A percentile compares a stretch with the other conserved stretches of the same genome.
Evolutionary conservation across 2,888 invertebrate species (phyloP).

Genomic region (Podotricha telesiphe): DNA sequence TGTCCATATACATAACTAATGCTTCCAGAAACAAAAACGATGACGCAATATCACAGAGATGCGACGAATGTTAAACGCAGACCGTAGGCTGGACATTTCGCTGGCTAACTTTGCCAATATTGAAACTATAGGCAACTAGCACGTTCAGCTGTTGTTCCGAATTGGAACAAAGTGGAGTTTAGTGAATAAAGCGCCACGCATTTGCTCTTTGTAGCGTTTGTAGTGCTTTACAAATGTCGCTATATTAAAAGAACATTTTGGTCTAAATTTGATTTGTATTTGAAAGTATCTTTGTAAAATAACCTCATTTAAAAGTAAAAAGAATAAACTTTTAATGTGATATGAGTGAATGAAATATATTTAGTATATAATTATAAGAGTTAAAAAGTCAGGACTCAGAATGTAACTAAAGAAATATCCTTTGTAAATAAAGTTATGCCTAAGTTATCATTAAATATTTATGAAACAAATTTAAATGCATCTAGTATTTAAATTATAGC

Average conservation of each 20-base stretch:
- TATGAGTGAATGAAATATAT: no score
- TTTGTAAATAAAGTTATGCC: neutral
- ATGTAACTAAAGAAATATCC: no score
- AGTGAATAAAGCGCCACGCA: slow-evolving; percentile 30
- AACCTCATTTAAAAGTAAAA: neutral
- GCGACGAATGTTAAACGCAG: slow-evolving; percentile 41
- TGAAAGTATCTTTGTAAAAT: neutral
- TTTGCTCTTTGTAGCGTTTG: slow-evolving; percentile 25
- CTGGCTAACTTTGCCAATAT: slow-evolving; percentile 52
- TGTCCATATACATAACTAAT: neutral
- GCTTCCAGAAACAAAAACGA: slow-evolving; percentile 11
- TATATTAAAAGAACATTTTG: neutral
- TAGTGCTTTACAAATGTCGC: neutral
- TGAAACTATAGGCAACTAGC: slow-evolving; percentile 46
- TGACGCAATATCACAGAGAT: slow-evolving; percentile 26
- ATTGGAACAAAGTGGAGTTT: slow-evolving; percentile 37
- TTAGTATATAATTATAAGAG: no score
- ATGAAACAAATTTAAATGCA: neutral
- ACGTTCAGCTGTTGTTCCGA: slow-evolving; percentile 48
- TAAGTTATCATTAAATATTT: neutral
- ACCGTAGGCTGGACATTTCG: slow-evolving; percentile 43
- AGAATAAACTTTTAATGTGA: neutral
- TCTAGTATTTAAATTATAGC: neutral
- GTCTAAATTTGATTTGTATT: neutral
- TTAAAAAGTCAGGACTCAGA: no score